A percentile compares a stretch with the other conserved stretches of the same genome.
These are phyloP conservation scores for Lateolabrax maculatus DNA, from an alignment of 2,797 vertebrate genomes.

Conservation along the genomic window DNA sequence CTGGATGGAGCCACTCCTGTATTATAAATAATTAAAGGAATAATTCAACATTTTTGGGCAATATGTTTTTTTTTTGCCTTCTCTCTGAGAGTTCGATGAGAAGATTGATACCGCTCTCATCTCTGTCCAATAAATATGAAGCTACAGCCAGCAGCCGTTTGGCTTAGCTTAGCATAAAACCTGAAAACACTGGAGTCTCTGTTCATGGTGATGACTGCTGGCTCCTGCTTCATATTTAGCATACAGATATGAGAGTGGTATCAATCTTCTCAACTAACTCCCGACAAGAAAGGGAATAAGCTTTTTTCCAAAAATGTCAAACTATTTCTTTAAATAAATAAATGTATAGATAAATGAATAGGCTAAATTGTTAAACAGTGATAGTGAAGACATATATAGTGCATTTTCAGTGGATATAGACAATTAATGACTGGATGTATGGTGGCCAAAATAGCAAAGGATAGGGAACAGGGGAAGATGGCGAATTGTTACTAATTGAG, in stretches of 20 bases:
- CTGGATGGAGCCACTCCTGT: not conserved
- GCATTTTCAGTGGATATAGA: not conserved
- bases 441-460: not conserved
- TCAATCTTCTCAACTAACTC: not conserved
- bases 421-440: not conserved
- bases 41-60: not conserved
- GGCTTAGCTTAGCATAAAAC: not conserved
- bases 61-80: not conserved
- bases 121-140: not conserved
- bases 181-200: no score
- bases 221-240: not conserved
- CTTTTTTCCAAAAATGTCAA: not conserved
- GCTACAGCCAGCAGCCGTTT: not conserved
- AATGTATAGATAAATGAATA: not conserved
- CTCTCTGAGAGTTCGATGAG: not conserved
- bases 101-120: not conserved
- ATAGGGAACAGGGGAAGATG: not conserved
- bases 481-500: not conserved
- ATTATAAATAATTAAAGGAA: conserved; percentile 17
- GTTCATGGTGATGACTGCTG: no score
- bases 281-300: not conserved
- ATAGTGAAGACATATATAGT: not conserved
- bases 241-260: not conserved
- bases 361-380: not conserved
- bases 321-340: not conserved